Evolutionary conservation across 2,113 vertebrate species (phyloP).

Genomic region (Hassar affinis): DNA sequence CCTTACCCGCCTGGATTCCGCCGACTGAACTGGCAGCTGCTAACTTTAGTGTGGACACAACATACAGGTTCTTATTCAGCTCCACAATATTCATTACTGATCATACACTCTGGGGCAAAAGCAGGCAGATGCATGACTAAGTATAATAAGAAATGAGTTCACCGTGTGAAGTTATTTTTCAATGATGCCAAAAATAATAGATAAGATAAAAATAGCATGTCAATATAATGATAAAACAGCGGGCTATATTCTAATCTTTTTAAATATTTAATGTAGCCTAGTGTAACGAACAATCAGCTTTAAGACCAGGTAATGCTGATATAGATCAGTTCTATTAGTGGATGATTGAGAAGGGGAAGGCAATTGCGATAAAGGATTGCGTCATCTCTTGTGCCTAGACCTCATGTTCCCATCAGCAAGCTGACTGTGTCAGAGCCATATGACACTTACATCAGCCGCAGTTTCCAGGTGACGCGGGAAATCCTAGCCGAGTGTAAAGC

Average conservation of each 20-base stretch:
- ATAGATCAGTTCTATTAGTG: not conserved
- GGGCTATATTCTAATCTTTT: not conserved
- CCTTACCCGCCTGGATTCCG: constrained; percentile 88
- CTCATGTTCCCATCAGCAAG: constrained; percentile 92
- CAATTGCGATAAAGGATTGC: not conserved
- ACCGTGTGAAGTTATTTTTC: not conserved
- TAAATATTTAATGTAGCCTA: not conserved
- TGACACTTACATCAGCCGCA: constrained; percentile 92
- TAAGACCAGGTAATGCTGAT: not conserved
- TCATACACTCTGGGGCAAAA: not conserved
- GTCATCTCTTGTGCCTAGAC: constrained; percentile 71
- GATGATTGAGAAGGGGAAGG: not conserved
- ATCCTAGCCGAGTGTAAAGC: constrained; percentile 91
- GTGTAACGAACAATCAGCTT: not conserved
- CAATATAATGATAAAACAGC: not conserved
- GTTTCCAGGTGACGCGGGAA: constrained; percentile 94
- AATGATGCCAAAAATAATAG: not conserved
- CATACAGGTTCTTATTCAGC: constrained; percentile 84
- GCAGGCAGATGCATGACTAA: not conserved
- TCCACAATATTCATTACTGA: not conserved
- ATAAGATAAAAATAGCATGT: not conserved
- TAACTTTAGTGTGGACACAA: constrained; percentile 92
- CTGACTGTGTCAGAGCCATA: constrained; percentile 89
- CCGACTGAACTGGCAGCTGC: constrained; percentile 84
- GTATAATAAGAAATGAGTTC: not conserved